Conservation (phyloP, 2,113 vertebrate genomes). For the Aleadryas rufinucha region DNA sequence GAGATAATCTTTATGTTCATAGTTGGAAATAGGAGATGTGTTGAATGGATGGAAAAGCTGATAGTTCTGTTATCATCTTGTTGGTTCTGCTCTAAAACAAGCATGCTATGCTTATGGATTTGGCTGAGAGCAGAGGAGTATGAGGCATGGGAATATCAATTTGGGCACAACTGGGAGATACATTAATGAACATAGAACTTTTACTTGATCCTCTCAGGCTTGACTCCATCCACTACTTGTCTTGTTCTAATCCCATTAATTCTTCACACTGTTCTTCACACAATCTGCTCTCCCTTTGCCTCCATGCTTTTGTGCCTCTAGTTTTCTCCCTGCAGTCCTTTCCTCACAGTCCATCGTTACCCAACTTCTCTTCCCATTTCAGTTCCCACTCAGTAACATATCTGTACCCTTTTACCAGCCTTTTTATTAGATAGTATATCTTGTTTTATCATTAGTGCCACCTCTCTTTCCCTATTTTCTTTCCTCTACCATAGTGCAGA, state of each 20-base stretch:
- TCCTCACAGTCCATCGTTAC: background rate
- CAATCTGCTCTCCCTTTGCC: background rate
- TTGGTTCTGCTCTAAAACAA: background rate
- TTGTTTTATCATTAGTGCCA: background rate
- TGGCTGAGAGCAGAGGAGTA: background rate
- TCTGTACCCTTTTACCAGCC: background rate
- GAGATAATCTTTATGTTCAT: background rate
- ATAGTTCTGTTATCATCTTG: background rate
- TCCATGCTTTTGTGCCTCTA: background rate
- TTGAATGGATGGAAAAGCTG: background rate
- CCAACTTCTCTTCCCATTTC: background rate
- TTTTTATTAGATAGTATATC: background rate
- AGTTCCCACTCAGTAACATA: background rate
- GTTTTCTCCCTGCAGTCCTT: background rate
- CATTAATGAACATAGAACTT: background rate
- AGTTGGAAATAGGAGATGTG: background rate
- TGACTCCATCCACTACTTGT: background rate
- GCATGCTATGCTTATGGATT: background rate
- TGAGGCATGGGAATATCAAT: background rate
- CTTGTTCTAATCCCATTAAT: background rate
- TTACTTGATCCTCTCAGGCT: background rate
- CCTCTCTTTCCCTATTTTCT: background rate
- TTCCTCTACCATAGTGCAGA: background rate
- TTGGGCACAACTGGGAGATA: background rate
- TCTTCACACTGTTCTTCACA: background rate